These are phyloP conservation scores for Phenganax stokvisi DNA, from an alignment of 92 coral and sea anemone genomes.

Conservation along the genomic window DNA sequence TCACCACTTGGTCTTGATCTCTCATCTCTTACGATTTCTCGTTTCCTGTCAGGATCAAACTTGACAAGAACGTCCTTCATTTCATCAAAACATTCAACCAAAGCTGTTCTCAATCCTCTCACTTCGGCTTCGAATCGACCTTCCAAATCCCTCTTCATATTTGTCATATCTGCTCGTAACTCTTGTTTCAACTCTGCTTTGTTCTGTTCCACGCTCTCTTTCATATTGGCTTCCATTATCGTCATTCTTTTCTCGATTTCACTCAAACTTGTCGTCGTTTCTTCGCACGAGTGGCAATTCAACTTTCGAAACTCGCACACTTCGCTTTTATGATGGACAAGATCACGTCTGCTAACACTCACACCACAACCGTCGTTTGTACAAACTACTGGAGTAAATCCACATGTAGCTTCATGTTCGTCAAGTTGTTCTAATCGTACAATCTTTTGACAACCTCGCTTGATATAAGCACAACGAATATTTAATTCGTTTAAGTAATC, in stretches of 20 bases:
- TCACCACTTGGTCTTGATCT: background rate
- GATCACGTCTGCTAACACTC: background rate
- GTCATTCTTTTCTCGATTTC: background rate
- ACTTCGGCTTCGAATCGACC: too few species aligned
- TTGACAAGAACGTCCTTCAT: conserved; percentile 1
- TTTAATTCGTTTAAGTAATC: conserved; percentile 64
- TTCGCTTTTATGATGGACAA: conserved; percentile 1
- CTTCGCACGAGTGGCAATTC: background rate
- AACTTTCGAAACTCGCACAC: conserved; percentile 1
- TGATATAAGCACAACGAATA: conserved; percentile 72
- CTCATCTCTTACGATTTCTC: conserved; percentile 1
- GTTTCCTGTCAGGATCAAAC: background rate
- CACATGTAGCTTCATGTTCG: conserved; percentile 76
- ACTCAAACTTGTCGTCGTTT: background rate
- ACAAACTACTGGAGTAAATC: conserved; percentile 63
- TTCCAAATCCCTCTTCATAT: too few species aligned
- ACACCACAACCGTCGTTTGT: conserved; percentile 13
- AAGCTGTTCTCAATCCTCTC: too few species aligned
- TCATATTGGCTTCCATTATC: too few species aligned
- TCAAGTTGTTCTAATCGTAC: conserved; percentile 63
- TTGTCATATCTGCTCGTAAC: too few species aligned
- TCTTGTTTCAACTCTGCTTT: too few species aligned
- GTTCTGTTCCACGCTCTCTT: too few species aligned
- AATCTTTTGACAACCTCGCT: conserved; percentile 64
- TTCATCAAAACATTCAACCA: background rate